Evolutionary conservation across 2,888 invertebrate species (phyloP).

Genomic region (Belgica antarctica): DNA sequence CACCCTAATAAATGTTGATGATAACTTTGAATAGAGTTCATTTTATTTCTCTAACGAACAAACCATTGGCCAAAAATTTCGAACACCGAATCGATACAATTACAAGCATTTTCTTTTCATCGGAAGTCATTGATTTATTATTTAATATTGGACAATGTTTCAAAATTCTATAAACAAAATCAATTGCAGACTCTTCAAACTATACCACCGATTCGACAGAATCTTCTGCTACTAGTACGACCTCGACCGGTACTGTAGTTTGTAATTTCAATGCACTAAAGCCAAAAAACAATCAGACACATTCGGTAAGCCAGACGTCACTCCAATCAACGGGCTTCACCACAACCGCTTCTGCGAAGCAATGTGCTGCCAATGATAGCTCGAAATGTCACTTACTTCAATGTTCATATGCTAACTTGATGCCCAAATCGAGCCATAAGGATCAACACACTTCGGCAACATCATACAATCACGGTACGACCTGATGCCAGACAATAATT

Average conservation of each 20-base stretch:
- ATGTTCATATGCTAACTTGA: slow-evolving; percentile 11
- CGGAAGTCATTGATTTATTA: not conserved
- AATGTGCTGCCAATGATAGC: not conserved
- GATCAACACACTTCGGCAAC: not conserved
- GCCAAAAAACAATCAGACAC: slow-evolving; percentile 42
- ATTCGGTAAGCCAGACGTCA: slow-evolving; percentile 38
- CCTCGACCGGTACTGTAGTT: slow-evolving; percentile 25
- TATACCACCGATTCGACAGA: slow-evolving; percentile 27
- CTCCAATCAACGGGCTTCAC: slow-evolving; percentile 34
- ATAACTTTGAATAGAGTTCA: too few relatives aligned
- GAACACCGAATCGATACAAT: not conserved
- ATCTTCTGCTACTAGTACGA: slow-evolving; percentile 11
- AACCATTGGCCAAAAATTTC: not conserved
- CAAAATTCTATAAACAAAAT: slow-evolving; percentile 17
- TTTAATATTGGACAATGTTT: not conserved
- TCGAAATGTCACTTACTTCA: not conserved
- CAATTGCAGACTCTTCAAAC: slow-evolving; percentile 2
- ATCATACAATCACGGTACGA: not conserved
- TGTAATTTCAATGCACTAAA: slow-evolving; percentile 35
- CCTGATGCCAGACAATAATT: too few relatives aligned
- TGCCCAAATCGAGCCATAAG: not conserved
- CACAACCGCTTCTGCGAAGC: not conserved
- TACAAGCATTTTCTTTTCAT: slow-evolving; percentile 26
- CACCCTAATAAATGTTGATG: too few relatives aligned
- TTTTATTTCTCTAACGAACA: too few relatives aligned